Evolutionary conservation across 2,797 vertebrate species (phyloP).

Genomic region (Percopsis omiscomaycus): DNA sequence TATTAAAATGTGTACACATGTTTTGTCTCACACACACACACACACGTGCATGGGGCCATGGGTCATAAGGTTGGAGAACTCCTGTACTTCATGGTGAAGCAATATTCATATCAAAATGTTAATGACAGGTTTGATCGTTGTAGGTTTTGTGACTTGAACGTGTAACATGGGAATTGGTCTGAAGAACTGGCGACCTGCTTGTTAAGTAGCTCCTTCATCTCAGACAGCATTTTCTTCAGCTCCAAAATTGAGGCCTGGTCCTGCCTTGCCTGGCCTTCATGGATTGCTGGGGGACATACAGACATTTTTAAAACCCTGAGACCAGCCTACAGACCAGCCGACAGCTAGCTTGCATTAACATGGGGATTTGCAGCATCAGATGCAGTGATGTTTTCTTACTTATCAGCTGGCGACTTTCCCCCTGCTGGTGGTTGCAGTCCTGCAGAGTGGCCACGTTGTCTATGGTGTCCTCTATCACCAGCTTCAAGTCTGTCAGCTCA

Average conservation of each 20-base stretch:
- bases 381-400: constrained; percentile 68
- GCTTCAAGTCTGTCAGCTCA: constrained; percentile 87
- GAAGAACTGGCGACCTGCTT: constrained; percentile 82
- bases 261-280: constrained; percentile 80
- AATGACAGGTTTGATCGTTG: background rate
- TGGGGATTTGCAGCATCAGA: background rate
- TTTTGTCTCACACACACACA: too few relatives aligned
- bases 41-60: too few relatives aligned
- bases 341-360: background rate
- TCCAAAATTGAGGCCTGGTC: constrained; percentile 86
- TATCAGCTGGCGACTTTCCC: constrained; percentile 80
- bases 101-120: background rate
- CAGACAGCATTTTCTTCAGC: constrained; percentile 86
- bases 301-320: background rate
- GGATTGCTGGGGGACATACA: constrained; percentile 43
- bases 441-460: constrained; percentile 89
- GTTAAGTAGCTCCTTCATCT: constrained; percentile 90
- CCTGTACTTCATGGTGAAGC: background rate
- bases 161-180: background rate
- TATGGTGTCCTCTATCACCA: constrained; percentile 88
- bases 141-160: background rate
- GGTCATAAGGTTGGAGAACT: background rate
- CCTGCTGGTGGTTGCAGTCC: constrained; percentile 85
- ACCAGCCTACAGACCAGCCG: background rate
- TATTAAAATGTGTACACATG: too few relatives aligned